phyloP scores from a whole-genome alignment of 2,797 vertebrate species.

The Diglossa cyanea region DNA sequence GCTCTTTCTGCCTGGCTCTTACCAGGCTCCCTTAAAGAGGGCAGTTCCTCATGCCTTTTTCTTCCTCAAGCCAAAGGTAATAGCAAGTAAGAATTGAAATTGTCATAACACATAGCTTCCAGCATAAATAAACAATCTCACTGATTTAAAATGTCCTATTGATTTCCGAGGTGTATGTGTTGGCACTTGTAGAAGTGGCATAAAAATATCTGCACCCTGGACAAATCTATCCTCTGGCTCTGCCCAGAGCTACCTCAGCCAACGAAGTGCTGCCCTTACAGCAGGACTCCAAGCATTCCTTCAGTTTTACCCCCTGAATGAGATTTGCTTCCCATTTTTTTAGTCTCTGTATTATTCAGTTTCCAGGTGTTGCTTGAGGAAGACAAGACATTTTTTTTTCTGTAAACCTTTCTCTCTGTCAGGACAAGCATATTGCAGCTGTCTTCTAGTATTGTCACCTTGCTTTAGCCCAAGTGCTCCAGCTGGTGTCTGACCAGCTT shows the following conservation, averaged over 20 bases:
- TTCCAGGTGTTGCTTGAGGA: background rate
- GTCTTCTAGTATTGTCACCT: background rate
- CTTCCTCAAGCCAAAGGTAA: background rate
- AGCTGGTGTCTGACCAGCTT: background rate
- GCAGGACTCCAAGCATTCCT: background rate
- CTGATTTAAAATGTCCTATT: background rate
- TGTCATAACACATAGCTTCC: background rate
- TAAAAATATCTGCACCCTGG: background rate
- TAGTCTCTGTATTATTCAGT: background rate
- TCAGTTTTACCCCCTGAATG: background rate
- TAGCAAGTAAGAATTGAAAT: background rate
- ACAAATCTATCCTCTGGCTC: background rate
- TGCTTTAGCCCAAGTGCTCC: background rate
- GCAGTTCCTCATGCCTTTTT: background rate
- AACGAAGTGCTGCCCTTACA: background rate
- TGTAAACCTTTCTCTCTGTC: background rate
- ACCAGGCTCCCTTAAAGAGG: background rate
- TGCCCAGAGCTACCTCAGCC: background rate
- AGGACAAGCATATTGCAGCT: background rate
- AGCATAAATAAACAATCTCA: slow-evolving; percentile 22
- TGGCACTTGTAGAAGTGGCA: background rate
- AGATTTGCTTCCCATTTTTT: background rate
- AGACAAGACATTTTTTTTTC: background rate
- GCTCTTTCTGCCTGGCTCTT: background rate
- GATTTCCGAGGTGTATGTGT: background rate